Base-by-base conservation (phyloP, 2,113 vertebrate species). In the Oncorhynchus gorbuscha region DNA sequence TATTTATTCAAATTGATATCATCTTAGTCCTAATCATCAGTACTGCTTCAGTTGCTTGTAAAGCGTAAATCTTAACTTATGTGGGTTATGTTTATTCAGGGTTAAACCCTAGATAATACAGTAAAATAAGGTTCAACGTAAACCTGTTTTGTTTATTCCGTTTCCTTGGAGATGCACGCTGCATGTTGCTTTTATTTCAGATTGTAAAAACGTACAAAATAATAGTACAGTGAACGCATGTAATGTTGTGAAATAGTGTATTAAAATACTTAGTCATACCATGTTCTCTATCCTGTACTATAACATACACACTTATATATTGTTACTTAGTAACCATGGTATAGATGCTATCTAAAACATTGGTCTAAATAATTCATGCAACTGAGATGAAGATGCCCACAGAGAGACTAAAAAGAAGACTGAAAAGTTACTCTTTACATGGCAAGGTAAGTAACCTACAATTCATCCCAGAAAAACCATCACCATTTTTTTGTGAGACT, bases 241-340 rank as follows among this genome's bases (percentile, higher is more conserved):
- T 87, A 75, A 83, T 88, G 81, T 89, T 87, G 86, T 90, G 77
- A 85, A 78, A 80, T 81, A 70, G 18, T 79, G 76, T 79, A 89
- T 84, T 89, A 90, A 90, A 90, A 84, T 78, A 82, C 90, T 90
- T 87, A 91, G 85, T 91, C 73, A 85, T 83, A 85, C 73, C 45
- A 83, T 66, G 9, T 65, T 8, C 30, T 69, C 20, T 20, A 35
- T 55, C 51, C 51, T 55, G 18, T 55, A 55, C 51, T 55, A 55
- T 55, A 55, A 18, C 51, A 55, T 18, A 18, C 51, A 55, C 14
- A 55, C 5, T 4, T 55, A 55, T 14, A 55, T 55, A 12, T 14
- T 55, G 16, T 55, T 55, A 1, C 18, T 55, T 45, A 45, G 9
- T 45, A 11, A 45, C 39, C 39, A 12, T 55, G 49, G 49, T 18